These are phyloP conservation scores for Pholis gunnellus DNA, from an alignment of 2,113 vertebrate species.

Conservation along the genomic window DNA sequence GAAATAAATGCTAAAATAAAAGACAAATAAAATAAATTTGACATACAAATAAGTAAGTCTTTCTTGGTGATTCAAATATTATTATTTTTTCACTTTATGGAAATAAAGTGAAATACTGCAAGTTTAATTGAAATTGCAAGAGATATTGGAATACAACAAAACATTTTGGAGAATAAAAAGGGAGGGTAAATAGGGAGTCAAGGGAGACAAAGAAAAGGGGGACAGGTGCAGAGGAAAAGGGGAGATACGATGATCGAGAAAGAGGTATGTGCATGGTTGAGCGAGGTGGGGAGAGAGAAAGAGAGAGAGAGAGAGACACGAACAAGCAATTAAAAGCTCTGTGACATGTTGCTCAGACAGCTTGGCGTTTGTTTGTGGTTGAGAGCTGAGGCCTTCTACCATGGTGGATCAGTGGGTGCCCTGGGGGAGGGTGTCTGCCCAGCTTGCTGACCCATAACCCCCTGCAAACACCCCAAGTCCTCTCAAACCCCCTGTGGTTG, in stretches of 20 bases:
- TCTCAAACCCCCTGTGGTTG: conserved; percentile 75
- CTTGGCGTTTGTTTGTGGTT: conserved; percentile 80
- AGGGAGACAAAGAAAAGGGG: conserved; percentile 48
- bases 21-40: not conserved
- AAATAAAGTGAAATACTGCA: not conserved
- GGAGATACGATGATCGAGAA: conserved; percentile 20
- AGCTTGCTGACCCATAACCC: conserved; percentile 83
- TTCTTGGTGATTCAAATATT: not conserved
- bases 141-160: not conserved
- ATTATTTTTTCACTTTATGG: not conserved
- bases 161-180: not conserved
- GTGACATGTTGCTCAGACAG: conserved; percentile 82
- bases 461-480: conserved; percentile 76
- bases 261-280: conserved; percentile 42
- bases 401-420: conserved; percentile 70
- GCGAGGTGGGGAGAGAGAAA: conserved; percentile 22
- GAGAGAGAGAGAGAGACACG: conserved; percentile 61
- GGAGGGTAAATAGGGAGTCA: conserved; percentile 16
- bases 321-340: conserved; percentile 83
- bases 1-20: not conserved
- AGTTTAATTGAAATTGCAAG: conserved; percentile 26
- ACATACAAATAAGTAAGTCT: not conserved
- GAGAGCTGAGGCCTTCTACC: conserved; percentile 75
- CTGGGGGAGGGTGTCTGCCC: conserved; percentile 78
- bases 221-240: conserved; percentile 41